Base-by-base conservation (phyloP, 30 jellyfish, hydroid and myxozoan genomes). In the Calvadosia cruxmelitensis region DNA sequence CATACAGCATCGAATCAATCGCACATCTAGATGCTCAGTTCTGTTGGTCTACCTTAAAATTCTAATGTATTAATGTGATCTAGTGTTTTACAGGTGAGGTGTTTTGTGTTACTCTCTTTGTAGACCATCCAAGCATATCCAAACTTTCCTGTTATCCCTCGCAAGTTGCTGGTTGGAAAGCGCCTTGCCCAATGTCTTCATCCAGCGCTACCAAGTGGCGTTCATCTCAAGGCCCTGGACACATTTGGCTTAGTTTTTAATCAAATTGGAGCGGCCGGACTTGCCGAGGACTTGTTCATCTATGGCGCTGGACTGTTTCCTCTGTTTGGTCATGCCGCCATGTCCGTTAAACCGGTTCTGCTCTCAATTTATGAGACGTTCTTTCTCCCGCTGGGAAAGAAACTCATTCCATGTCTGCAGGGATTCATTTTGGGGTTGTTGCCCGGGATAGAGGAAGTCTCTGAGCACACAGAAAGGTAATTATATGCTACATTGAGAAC, bases 141-240 rank as follows among this genome's bases (percentile, higher is more conserved):
- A 0, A 78, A 80, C 35, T 86, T 49, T 68, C 85, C 91, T 5
- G 94, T 76, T 3, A 72, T 86, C 23, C 96, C 96, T 67, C 49
- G 91, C 31, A 86, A 86, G 78, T 42, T 86, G 49, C 83, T 86
- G 49, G 85, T 86, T 63, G 96, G 96, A 3, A 86, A 86, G 52
- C 81, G 96, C 10, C 87, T 86, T 5, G 96, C 96, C 29, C 96
- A 86, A 70, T 86, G 96, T 70, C 79, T 86, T 27, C 96, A 86
- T 63, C 96, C 96, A 1, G 96, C 96, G 3, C 71, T 86, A 34
- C 96, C 96, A 49, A 86, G 96, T 80, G 96, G 96, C 64, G 96
- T 86, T 36, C 96, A 86, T 72, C 67, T 86, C 63, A 86, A 86
- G 63, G 93, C 96, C 1, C 51, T 86, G 72, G 96, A 86, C 33